These are phyloP conservation scores for Gila orcuttii DNA, from an alignment of 2,113 vertebrate genomes.

Conservation along the genomic window DNA sequence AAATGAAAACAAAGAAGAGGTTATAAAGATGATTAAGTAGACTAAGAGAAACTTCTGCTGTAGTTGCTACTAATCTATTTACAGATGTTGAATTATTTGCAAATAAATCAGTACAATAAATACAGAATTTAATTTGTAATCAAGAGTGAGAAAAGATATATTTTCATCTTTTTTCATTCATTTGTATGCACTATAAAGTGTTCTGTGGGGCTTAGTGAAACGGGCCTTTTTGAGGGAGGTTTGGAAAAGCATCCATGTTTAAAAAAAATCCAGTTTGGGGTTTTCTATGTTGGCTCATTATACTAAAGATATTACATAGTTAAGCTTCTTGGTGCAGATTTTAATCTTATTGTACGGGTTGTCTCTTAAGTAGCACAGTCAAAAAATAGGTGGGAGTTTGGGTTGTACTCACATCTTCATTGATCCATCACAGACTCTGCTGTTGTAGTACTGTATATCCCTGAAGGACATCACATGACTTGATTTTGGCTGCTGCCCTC, in stretches of 20 bases:
- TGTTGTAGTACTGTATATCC: slow-evolving; percentile 10
- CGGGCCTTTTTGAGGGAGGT: background rate
- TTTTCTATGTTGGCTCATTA: background rate
- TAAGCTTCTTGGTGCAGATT: background rate
- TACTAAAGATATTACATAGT: background rate
- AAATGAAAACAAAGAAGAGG: background rate
- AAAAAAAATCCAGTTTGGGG: background rate
- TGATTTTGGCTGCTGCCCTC: slow-evolving; percentile 11
- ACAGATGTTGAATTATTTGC: background rate
- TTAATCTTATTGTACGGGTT: background rate
- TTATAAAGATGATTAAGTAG: background rate
- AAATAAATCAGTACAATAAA: no score
- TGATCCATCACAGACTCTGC: background rate
- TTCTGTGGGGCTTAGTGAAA: background rate
- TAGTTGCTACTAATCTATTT: background rate
- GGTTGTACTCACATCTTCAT: background rate
- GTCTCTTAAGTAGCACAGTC: background rate
- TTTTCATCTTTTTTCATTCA: background rate
- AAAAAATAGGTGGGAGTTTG: background rate
- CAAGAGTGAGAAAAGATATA: background rate
- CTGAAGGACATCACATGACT: slow-evolving; percentile 8
- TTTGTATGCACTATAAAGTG: background rate
- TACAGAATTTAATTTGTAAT: background rate
- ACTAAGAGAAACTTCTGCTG: background rate
- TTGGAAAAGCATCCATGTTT: background rate